Base-by-base conservation (phyloP, 2,888 invertebrate species). In the Drosophila lutescens region DNA sequence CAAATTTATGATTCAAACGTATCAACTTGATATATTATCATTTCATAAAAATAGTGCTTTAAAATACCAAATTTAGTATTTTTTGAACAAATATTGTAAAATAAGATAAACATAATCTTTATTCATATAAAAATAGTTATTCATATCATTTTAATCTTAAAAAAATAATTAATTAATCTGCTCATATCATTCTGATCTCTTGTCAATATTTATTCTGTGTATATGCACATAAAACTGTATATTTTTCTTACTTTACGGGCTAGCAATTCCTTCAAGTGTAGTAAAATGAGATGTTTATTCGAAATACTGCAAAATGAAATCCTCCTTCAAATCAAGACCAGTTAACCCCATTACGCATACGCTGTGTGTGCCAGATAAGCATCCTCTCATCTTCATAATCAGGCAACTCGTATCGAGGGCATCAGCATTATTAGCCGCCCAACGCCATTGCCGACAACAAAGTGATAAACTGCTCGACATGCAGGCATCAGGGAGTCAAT, bases 391-490 rank as follows among this genome's bases (percentile, higher is more conserved):
- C 66, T 53, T 30, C 75, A 71, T 59, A 51, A 59, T 68, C 61
- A 74, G 65, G 53, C 34, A 34, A 59, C 61, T 80, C 61, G 61
- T 40, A 50, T 59, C 43, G 41, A 61, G 67, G 68, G 65, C 63
- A 60, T 66, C 66, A 65, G 43, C 73, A 71, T 77, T 75, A 78
- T 80, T 53, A 51, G 69, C 56, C 12, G 10, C 34, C 34, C 34
- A 30, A 1, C 17, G 44, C 20, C 59, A 53, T n/a, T 34, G 43
- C 44, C 46, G 51, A 71, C 79, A 79, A 69, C 67, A 50, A 60
- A 65, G 72, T 79, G 76, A 79, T 79, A 82, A 84, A 75, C 78
- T 81, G 84, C 77, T 74, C 78, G 83, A 74, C 74, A 74, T 66
- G 70, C 61, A 36, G 77, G 71, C 76, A 80, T 79, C 71, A 76